Evolutionary conservation across 2,888 invertebrate species (phyloP).

Genomic region (Cryptus viduatorius): DNA sequence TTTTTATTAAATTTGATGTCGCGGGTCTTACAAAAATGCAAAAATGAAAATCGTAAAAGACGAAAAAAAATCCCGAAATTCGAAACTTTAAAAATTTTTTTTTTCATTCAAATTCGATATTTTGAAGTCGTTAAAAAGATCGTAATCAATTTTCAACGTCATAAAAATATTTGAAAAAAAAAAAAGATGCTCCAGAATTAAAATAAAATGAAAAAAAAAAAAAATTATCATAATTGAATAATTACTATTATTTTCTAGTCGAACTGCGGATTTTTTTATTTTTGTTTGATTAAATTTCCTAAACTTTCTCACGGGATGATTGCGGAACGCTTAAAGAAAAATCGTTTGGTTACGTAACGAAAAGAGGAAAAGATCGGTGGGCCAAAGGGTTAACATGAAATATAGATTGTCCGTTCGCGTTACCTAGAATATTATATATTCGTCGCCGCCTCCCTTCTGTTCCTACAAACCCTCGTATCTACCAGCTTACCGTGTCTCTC

Average conservation of each 20-base stretch:
- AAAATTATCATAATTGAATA: too few species aligned
- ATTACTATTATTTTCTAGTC: background rate
- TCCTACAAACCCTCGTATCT: slow-evolving; percentile 62
- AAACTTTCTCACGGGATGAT: background rate
- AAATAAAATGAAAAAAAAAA: too few species aligned
- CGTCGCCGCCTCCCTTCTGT: slow-evolving; percentile 68
- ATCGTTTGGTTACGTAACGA: background rate
- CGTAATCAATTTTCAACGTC: too few species aligned
- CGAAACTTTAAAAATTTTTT: too few species aligned
- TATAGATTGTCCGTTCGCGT: slow-evolving; percentile 61
- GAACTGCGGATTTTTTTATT: background rate
- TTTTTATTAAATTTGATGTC: background rate
- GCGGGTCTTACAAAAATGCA: too few species aligned
- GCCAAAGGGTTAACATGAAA: slow-evolving; percentile 62
- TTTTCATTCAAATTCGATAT: too few species aligned
- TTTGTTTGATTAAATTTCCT: background rate
- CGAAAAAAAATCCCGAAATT: too few species aligned
- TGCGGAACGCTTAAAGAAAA: background rate
- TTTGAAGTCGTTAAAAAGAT: too few species aligned
- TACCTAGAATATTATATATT: slow-evolving; percentile 64
- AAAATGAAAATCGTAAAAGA: too few species aligned
- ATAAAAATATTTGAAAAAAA: too few species aligned
- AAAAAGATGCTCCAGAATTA: too few species aligned
- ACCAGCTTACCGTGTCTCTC: slow-evolving; percentile 54
- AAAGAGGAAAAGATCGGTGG: background rate